Conservation (phyloP, 2,888 invertebrate genomes). For the Helicoverpa assulta region DNA sequence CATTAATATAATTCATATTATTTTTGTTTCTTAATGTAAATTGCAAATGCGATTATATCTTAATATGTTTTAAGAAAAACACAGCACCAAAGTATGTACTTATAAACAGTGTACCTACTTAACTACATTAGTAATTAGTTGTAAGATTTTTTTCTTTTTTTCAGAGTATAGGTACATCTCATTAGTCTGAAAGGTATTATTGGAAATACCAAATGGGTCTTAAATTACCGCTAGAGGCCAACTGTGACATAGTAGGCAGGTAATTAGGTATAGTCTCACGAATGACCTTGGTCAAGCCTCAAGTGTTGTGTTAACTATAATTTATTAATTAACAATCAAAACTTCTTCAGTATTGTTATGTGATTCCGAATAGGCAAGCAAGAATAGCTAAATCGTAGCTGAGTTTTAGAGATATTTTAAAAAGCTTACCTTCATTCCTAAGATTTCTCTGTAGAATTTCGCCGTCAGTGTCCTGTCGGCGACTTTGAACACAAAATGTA, state of each 20-base stretch:
- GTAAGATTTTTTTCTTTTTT: background rate
- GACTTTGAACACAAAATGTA: slow-evolving; percentile 99
- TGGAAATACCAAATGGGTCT: slow-evolving; percentile 11
- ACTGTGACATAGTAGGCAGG: background rate
- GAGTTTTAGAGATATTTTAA: background rate
- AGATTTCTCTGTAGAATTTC: slow-evolving; percentile 96
- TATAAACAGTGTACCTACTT: background rate
- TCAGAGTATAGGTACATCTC: background rate
- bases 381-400: background rate
- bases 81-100: background rate
- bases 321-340: background rate
- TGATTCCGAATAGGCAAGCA: background rate
- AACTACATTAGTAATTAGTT: background rate
- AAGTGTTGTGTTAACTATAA: too few relatives aligned
- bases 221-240: background rate
- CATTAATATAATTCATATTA: too few relatives aligned
- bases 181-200: background rate
- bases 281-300: slow-evolving; percentile 29
- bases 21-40: too few relatives aligned
- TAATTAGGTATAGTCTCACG: background rate
- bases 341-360: background rate
- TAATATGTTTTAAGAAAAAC: background rate
- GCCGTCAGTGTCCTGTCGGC: slow-evolving; percentile 96
- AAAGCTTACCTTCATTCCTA: slow-evolving; percentile 97
- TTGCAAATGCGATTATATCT: background rate